A percentile compares a stretch with the other conserved stretches of the same genome.
phyloP scores from a whole-genome alignment of 2,797 vertebrate species.

The Dermochelys coriacea region DNA sequence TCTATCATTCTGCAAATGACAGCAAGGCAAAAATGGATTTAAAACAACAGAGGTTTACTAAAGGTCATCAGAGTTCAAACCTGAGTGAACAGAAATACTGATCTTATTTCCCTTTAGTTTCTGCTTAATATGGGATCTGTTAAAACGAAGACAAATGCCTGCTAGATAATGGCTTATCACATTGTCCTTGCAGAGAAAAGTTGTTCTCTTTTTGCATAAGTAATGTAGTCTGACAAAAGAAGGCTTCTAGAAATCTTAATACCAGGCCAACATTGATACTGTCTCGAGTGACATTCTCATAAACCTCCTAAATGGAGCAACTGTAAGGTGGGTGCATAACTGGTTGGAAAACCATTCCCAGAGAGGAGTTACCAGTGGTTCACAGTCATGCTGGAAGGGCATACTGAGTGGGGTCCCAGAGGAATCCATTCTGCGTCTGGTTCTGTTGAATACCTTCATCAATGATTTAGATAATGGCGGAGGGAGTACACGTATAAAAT shows the following conservation, averaged over 20 bases:
- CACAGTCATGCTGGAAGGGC: no score
- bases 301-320: no score
- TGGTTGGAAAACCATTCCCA: no score
- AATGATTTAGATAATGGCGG: no score
- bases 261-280: neutral
- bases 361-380: no score
- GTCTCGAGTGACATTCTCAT: no score
- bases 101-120: neutral
- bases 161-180: slow-evolving; percentile 36
- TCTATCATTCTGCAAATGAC: neutral
- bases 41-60: neutral
- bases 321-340: no score
- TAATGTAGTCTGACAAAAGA: slow-evolving; percentile 24
- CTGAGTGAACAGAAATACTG: neutral
- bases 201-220: neutral
- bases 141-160: slow-evolving; percentile 14
- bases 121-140: neutral
- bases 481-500: no score
- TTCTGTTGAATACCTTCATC: no score
- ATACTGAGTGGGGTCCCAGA: no score
- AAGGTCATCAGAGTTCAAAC: neutral
- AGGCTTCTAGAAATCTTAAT: slow-evolving; percentile 50
- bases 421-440: no score
- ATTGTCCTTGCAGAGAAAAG: slow-evolving; percentile 30
- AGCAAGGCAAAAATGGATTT: neutral